Evolutionary conservation across 1,140 invertebrate species (phyloP), one percentile per base, ranked within the genome.

Genomic region (Heliconius nattereri): DNA sequence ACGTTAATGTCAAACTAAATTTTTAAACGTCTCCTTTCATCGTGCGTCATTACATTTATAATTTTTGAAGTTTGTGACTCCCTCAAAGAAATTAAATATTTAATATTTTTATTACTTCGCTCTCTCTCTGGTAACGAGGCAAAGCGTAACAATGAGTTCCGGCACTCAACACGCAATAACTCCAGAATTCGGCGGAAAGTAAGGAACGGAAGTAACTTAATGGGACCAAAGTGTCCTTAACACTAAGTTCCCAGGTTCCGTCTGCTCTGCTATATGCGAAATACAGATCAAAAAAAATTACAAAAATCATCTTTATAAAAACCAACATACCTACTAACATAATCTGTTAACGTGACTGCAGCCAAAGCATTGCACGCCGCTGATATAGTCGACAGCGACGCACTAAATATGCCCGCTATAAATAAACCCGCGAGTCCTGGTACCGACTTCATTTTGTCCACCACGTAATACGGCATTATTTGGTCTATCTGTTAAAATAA

Each of bases 311-410:
- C 0, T 5, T 5, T 71, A 52, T 52, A 45, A 71, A 71, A 35
- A 70, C 23, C 1, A 3, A 77, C 45, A 9, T 81, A 91, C 91
- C 89, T 92, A 80, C 89, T 82, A 40, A 92, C 84, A 75, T 95
- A 94, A 73, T 98, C 98, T 86, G 98, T 97, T 77, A 98, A 95
- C 2, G 97, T 98, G n/a, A 98, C 97, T 19, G 98, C 98, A 19
- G 98, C 97, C 29, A 98, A 93, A 16, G 98, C 97, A 91, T 98
- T 98, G 45, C 98, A 93, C 32, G 97, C 96, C 11, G 98, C 98
- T 0, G 98, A 98, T 70, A 98, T 96, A 0, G 98, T 98, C 77
- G 97, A 98, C 2, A 99, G 94, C 0, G 97, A 97, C 2, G 97
- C 98, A 75, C 95, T 96, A 86, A 96, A 96, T 20, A 96, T 94